These are phyloP conservation scores for Oryctes rhinoceros DNA, from an alignment of 1,140 invertebrate species.

Conservation along the genomic window DNA sequence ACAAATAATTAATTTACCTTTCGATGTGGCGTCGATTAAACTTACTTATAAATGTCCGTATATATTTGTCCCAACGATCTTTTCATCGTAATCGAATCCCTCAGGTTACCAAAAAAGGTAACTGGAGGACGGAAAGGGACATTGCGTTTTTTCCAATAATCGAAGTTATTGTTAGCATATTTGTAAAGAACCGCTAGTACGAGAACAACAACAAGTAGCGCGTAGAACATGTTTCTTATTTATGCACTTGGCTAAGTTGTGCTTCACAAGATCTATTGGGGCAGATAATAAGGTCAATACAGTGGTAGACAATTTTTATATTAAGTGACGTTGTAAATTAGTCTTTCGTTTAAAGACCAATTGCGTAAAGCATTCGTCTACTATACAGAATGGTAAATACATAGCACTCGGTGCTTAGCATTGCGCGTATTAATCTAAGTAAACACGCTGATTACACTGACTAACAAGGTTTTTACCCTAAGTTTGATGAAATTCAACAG, in stretches of 20 bases:
- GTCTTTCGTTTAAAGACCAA: neutral
- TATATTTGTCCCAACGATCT: conserved; percentile 40
- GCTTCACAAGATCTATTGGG: neutral
- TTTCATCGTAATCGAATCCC: conserved; percentile 43
- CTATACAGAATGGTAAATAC: no score
- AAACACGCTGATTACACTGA: no score
- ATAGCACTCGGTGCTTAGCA: no score
- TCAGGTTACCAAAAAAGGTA: conserved; percentile 56
- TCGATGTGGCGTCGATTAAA: neutral
- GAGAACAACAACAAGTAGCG: neutral
- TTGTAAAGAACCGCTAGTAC: neutral
- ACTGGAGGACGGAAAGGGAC: conserved; percentile 49
- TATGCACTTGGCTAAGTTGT: neutral
- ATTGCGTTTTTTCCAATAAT: conserved; percentile 52
- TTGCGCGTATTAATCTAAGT: no score
- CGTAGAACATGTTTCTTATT: neutral
- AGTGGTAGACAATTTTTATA: neutral
- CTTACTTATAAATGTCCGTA: conserved; percentile 50
- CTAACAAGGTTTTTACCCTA: no score
- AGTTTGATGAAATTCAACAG: no score
- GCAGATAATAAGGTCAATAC: neutral
- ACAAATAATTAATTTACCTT: no score
- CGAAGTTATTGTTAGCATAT: conserved; percentile 43
- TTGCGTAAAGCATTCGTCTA: no score
- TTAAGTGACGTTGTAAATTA: neutral